Base-by-base conservation (phyloP, 2,113 vertebrate genomes). In the Myotis davidii region DNA sequence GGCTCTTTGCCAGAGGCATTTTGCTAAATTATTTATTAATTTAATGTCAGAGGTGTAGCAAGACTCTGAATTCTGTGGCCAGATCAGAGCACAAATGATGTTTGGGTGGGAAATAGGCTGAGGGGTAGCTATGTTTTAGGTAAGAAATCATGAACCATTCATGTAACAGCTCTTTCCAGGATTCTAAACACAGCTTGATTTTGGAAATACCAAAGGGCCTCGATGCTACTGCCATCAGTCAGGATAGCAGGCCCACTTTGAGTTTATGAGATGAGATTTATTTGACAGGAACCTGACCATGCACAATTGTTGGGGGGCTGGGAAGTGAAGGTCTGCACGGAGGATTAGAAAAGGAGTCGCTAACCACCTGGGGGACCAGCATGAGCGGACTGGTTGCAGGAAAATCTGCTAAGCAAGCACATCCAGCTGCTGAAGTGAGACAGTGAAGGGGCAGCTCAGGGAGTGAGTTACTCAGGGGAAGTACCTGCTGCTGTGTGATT, bases 1-100 rank as follows among this genome's bases (percentile, higher is more conserved):
- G n/a, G n/a, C n/a, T n/a, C n/a, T n/a, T n/a, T n/a, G 9, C 54
- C 54, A 50, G 64, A 95, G 93, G 34, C 17, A 37, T 48, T 73
- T 90, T 82, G 29, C 39, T 96, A 77, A 97, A 95, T 93, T 87
- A 92, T 92, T 95, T 87, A 82, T 94, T 95, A 29, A 67, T 61
- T 84, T 89, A 86, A 77, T 61, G 59, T 78, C 27, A 78, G 27
- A 83, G 17, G 9, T 42, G 6, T 27, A 67, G 61, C 39, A 70
- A 86, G 67, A 77, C 21, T 88, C 91, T 86, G 64, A 37, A 74
- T 94, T 93, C 73, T 89, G 32, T 85, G 92, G 45, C 54, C 45
- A 76, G 13, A 59, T 78, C n/a, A 91, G 67, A 79, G 50, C 77
- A 48, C 37, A 89, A 17, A 27, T 88, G 34, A n/a, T 32, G 59